These are phyloP conservation scores for Porites cylindrica DNA, from an alignment of 92 coral and sea anemone species.

Conservation along the genomic window DNA sequence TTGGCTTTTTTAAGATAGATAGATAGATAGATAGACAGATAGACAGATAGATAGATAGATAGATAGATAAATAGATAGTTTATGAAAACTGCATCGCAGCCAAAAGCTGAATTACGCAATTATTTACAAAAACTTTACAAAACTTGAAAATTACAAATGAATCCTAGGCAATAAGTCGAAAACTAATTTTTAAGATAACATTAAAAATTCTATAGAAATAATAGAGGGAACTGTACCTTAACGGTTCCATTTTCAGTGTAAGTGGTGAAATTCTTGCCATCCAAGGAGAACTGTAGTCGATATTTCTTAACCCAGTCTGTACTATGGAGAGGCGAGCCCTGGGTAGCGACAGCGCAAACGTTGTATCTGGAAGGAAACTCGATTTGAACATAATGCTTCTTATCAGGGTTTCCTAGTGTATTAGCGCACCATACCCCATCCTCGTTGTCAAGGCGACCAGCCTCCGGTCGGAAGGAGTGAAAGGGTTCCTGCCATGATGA, in stretches of 20 bases:
- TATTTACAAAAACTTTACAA: too few species aligned
- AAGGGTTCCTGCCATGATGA: constrained; percentile 55
- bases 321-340: constrained; percentile 41
- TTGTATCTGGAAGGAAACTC: constrained; percentile 38
- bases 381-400: constrained; percentile 33
- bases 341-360: constrained; percentile 49
- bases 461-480: constrained; percentile 44
- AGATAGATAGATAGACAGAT: too few species aligned
- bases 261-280: constrained; percentile 46
- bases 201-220: too few species aligned
- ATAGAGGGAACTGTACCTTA: constrained; percentile 4
- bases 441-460: constrained; percentile 52
- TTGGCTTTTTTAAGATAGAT: too few species aligned
- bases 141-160: too few species aligned
- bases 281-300: constrained; percentile 32
- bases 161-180: too few species aligned
- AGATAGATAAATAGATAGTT: too few species aligned
- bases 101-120: too few species aligned
- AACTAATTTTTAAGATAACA: too few species aligned
- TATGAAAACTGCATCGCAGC: too few species aligned
- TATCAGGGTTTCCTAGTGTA: constrained; percentile 11
- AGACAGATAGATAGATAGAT: too few species aligned
- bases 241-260: constrained; percentile 32
- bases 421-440: constrained; percentile 52
- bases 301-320: constrained; percentile 52